A percentile compares a stretch with the other conserved stretches of the same genome.
Evolutionary conservation across 2,113 vertebrate species (phyloP).

Genomic region (Boulengeromyrus knoepffleri): DNA sequence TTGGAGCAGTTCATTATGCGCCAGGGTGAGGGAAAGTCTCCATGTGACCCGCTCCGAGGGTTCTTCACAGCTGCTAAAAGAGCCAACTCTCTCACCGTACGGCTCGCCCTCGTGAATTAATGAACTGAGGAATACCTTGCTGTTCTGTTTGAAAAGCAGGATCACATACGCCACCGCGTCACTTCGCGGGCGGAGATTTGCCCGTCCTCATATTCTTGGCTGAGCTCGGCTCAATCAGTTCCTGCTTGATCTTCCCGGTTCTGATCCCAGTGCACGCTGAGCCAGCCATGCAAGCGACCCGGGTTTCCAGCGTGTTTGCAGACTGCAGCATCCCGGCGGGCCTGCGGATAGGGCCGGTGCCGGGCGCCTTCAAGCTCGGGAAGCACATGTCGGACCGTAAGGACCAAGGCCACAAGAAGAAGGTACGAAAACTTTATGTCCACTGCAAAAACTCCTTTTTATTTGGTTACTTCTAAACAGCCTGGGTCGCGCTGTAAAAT

Average conservation of each 20-base stretch:
- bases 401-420: slow-evolving; percentile 89
- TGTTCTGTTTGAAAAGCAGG: slow-evolving; percentile 84
- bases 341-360: slow-evolving; percentile 84
- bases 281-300: slow-evolving; percentile 74
- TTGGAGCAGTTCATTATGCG: slow-evolving; percentile 94
- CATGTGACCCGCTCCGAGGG: slow-evolving; percentile 88
- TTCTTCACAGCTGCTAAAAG: slow-evolving; percentile 82
- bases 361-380: slow-evolving; percentile 89
- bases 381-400: slow-evolving; percentile 94
- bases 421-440: slow-evolving; percentile 63
- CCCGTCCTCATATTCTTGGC: slow-evolving; percentile 64
- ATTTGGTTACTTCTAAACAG: neutral
- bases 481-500: neutral
- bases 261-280: slow-evolving; percentile 60
- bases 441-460: neutral
- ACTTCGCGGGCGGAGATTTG: slow-evolving; percentile 87
- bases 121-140: slow-evolving; percentile 70
- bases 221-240: slow-evolving; percentile 50
- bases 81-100: slow-evolving; percentile 88
- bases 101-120: slow-evolving; percentile 60
- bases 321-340: slow-evolving; percentile 91
- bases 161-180: slow-evolving; percentile 72
- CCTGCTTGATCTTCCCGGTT: slow-evolving; percentile 57
- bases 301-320: slow-evolving; percentile 78
- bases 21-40: slow-evolving; percentile 92